These are phyloP conservation scores for Cyprinodon variegatus DNA, from an alignment of 2,113 vertebrate species.

Conservation along the genomic window DNA sequence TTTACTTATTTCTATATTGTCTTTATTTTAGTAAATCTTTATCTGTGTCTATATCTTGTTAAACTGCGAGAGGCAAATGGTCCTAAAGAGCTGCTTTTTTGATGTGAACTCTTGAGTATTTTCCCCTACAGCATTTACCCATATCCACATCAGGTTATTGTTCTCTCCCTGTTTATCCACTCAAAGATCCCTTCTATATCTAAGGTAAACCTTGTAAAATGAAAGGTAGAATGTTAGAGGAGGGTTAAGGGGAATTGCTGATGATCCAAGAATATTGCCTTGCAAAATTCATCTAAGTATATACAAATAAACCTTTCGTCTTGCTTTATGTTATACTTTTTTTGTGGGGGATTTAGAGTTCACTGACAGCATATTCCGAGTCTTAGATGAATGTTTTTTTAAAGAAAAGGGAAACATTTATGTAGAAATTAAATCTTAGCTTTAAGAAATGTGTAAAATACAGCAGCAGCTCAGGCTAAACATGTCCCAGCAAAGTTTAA, in stretches of 20 bases:
- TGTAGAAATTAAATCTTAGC: background rate
- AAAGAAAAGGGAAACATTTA: background rate
- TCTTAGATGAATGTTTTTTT: background rate
- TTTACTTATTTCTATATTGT: too few relatives aligned
- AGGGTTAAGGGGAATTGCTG: constrained; percentile 5
- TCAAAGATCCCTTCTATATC: constrained; percentile 29
- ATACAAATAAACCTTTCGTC: background rate
- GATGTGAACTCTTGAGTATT: background rate
- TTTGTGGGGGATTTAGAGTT: background rate
- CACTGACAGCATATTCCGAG: background rate
- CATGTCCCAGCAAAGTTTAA: too few relatives aligned
- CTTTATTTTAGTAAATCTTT: too few relatives aligned
- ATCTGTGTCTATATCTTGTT: background rate
- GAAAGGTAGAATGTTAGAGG: constrained; percentile 1
- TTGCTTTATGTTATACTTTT: background rate
- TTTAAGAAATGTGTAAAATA: too few relatives aligned
- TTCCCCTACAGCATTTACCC: background rate
- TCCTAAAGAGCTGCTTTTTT: constrained; percentile 1
- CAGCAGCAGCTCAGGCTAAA: too few relatives aligned
- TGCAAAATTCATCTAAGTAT: constrained; percentile 19
- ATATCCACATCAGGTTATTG: constrained; percentile 25
- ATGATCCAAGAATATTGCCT: constrained; percentile 25
- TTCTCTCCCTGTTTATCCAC: background rate
- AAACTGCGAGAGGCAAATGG: background rate
- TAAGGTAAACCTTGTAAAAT: constrained; percentile 31